phyloP scores from a whole-genome alignment of 2,888 invertebrate species.

The Elegia similella region DNA sequence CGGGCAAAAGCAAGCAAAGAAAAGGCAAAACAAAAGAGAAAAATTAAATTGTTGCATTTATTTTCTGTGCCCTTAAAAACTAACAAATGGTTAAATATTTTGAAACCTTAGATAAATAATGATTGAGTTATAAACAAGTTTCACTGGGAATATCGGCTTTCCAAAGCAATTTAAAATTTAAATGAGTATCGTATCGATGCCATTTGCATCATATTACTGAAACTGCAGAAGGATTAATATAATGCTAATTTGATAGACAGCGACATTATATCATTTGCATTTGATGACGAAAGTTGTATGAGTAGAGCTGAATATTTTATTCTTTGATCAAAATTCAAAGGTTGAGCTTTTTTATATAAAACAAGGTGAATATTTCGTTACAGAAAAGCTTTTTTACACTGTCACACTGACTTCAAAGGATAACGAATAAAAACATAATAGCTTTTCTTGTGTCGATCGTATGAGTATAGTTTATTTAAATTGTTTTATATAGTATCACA shows the following conservation, averaged over 20 bases:
- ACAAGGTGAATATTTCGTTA: background rate
- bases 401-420: too few relatives aligned
- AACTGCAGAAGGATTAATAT: slow-evolving; percentile 1
- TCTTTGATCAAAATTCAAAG: background rate
- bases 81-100: too few relatives aligned
- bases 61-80: too few relatives aligned
- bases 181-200: background rate
- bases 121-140: background rate
- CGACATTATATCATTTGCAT: background rate
- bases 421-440: too few relatives aligned
- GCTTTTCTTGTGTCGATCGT: too few relatives aligned
- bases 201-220: slow-evolving; percentile 6
- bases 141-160: background rate
- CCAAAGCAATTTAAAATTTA: slow-evolving; percentile 1
- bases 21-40: too few relatives aligned
- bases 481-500: too few relatives aligned
- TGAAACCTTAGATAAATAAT: background rate
- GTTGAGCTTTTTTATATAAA: background rate
- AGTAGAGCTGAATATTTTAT: background rate
- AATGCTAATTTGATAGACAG: background rate
- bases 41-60: too few relatives aligned
- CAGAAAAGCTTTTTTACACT: too few relatives aligned
- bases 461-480: too few relatives aligned
- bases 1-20: too few relatives aligned
- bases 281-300: background rate